Evolutionary conservation across 1,140 invertebrate genomes (phyloP), one percentile per base, ranked within the genome.

Genomic region (Anastrepha ludens): DNA sequence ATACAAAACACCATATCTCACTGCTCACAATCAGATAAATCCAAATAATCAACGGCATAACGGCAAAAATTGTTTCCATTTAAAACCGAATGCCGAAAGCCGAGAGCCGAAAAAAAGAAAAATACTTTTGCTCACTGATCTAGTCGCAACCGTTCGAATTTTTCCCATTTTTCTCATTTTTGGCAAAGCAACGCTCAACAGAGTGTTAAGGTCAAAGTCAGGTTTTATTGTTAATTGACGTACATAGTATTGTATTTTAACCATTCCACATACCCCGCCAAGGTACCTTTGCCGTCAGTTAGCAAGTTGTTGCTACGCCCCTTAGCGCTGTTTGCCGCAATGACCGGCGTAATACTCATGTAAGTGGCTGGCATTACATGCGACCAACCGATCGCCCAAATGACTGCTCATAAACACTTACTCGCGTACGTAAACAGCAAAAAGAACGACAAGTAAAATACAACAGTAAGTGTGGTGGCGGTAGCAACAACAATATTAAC

Each of bases 131-230:
- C 13, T 58, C 47, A 17, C 20, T 39, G 65, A 47, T 86, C 47
- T 86, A 55, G 17, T 13, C 29, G 59, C 41, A 64, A 65, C n/a
- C 6, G 60, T 64, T 86, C 59, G 85, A 64, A 86, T 20, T 64
- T 44, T 64, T 64, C 17, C 39, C 58, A 65, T 87, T 65, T 39
- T 64, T 64, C 41, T 58, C 58, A 65, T 87, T 65, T 39, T 85
- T 85, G 87, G 85, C 85, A 47, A 74, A 15, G 67, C 67, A 47
- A 39, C 67, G 41, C 13, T 74, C 67, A 88, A 44, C 87, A 64
- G 85, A 88, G 85, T 86, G 85, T 88, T 88, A 88, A 88, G 87
- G 87, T 88, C 87, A 88, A 88, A 88, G 87, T 88, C 87, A 88
- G 50, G 41, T 70, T 86, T 88, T 74, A 60, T 88, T 86, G 62